Base-by-base conservation (phyloP, 1,140 invertebrate species). In the Calosoma granatense region DNA sequence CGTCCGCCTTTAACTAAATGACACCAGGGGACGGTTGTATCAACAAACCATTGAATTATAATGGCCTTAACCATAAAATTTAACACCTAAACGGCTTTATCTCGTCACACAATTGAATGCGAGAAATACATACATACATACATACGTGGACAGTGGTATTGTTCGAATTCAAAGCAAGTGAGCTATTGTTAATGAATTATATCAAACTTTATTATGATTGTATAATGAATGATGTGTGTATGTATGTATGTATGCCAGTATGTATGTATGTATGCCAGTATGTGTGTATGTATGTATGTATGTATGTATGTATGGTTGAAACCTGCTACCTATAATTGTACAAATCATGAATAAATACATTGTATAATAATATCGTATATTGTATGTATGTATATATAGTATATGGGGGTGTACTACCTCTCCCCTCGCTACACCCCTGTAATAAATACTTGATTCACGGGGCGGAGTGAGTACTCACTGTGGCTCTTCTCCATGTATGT, bases 11-110 rank as follows among this genome's bases (percentile, higher is more conserved):
- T n/a, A n/a, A n/a, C n/a, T n/a, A n/a, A n/a, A n/a, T n/a, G n/a
- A n/a, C n/a, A n/a, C n/a, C n/a, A n/a, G n/a, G 26, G 26, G 26
- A 36, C 9, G 41, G 41, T 6, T 47, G 9, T 47, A 47, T 47
- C 41, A 47, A 47, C 41, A 47, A 47, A 47, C 41, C 41, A 47
- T 47, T 47, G 41, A 9, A 47, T 47, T 47, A 47, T 47, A 47
- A 47, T 47, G 41, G 41, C 41, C 17, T 47, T 47, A 47, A 47
- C 41, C 41, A 47, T 47, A 47, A 47, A 47, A 47, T 47, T 47
- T 47, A 47, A 47, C 41, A 47, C 41, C 41, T 47, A 47, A 47
- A 47, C 9, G 4, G 6, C 17, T 47, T 47, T 6, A n/a, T n/a
- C n/a, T n/a, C n/a, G n/a, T n/a, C n/a, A n/a, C n/a, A n/a, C n/a